Conservation (phyloP, 2,797 vertebrate species). For the Amblyraja radiata region DNA sequence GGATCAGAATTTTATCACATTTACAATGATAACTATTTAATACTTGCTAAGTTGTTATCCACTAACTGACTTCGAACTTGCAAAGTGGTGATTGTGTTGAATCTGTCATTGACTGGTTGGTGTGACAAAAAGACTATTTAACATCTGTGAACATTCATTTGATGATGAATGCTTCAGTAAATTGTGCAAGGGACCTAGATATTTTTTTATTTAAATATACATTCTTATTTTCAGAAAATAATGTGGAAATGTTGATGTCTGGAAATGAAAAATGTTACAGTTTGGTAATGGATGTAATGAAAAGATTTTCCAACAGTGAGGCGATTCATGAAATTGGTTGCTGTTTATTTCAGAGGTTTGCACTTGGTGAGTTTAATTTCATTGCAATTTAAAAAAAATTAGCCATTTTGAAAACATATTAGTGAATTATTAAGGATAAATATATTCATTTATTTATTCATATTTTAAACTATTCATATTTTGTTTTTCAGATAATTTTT, state of each 20-base stretch:
- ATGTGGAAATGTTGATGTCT: conserved; percentile 92
- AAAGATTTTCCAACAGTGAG: conserved; percentile 67
- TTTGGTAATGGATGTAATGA: conserved; percentile 67
- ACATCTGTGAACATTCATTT: neutral
- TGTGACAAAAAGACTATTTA: neutral
- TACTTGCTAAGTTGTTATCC: neutral
- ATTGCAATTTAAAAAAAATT: neutral
- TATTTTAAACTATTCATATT: neutral
- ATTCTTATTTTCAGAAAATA: conserved; percentile 65
- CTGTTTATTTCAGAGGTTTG: conserved; percentile 75
- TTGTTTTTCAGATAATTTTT: conserved; percentile 73
- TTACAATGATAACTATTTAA: neutral
- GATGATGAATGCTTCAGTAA: neutral
- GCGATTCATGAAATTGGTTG: conserved; percentile 81
- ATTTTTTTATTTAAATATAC: too few species aligned
- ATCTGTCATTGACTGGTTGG: neutral
- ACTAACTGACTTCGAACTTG: too few species aligned
- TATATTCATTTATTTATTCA: too few species aligned
- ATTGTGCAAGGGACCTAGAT: neutral
- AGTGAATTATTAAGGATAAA: too few species aligned
- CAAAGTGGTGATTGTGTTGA: neutral
- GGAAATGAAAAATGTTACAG: conserved; percentile 84
- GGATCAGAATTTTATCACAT: too few species aligned
- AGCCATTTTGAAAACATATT: neutral
- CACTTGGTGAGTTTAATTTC: conserved; percentile 67